A percentile compares a stretch with the other conserved stretches of the same genome.
These are phyloP conservation scores for Hypsibius dujardini DNA, from an alignment of 1,140 invertebrate species.

Conservation along the genomic window DNA sequence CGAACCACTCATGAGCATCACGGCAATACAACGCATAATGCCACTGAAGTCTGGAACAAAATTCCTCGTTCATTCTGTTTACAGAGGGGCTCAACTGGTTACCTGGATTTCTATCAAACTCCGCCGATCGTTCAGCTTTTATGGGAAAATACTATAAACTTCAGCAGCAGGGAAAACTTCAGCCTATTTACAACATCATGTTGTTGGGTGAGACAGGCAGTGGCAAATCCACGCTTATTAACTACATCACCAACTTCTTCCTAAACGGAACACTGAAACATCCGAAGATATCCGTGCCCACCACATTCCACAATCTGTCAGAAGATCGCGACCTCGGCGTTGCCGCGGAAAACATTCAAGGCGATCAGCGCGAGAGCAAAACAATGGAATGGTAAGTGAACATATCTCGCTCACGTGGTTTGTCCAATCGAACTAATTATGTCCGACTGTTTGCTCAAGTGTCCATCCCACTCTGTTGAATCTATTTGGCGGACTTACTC, in stretches of 20 bases:
- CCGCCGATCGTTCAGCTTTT: no score
- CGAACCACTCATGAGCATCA: no score
- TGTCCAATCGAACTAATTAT: no score
- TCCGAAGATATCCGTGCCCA: neutral
- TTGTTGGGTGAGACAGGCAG: conserved; percentile 23
- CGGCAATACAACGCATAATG: no score
- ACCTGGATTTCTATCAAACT: no score
- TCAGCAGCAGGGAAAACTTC: no score
- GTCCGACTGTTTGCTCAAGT: no score
- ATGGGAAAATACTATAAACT: no score
- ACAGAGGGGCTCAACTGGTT: no score
- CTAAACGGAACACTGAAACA: conserved; percentile 22
- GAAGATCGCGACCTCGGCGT: neutral
- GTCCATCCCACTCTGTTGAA: no score
- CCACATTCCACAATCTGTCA: neutral
- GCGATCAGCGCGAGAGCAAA: neutral
- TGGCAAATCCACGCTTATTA: conserved; percentile 25
- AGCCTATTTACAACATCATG: neutral
- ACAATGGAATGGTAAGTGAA: neutral
- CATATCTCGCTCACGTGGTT: neutral
- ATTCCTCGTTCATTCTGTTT: no score
- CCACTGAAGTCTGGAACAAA: no score
- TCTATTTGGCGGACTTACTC: neutral
- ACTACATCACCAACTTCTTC: conserved; percentile 24
- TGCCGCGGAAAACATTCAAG: neutral